Evolutionary conservation across 2,113 vertebrate species (phyloP).

Genomic region (Sceloporus tristichus): DNA sequence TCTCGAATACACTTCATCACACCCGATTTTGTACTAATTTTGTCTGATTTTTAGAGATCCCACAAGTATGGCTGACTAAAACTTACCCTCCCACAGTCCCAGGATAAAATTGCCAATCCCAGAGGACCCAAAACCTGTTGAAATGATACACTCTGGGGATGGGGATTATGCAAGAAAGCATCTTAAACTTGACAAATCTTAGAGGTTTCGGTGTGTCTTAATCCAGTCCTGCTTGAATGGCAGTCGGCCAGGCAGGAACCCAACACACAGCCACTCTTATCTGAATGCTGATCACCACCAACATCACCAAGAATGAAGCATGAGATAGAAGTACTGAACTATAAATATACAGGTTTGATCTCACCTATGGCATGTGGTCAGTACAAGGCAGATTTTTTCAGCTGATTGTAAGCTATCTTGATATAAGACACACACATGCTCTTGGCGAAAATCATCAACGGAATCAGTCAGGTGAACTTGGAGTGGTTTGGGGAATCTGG

Average conservation of each 20-base stretch:
- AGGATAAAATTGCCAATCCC: too few species aligned
- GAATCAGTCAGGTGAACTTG: constrained; percentile 1
- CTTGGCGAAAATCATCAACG: not conserved
- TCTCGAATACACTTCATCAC: too few species aligned
- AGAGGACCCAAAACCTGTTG: too few species aligned
- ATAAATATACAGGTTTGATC: not conserved
- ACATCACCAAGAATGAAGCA: not conserved
- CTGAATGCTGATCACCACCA: not conserved
- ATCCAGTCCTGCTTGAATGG: not conserved
- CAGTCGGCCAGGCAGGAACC: not conserved
- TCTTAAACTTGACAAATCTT: too few species aligned
- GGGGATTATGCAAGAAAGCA: too few species aligned
- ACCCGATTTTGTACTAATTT: too few species aligned
- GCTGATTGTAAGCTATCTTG: constrained; percentile 1
- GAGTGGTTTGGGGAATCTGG: not conserved
- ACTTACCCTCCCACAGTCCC: too few species aligned
- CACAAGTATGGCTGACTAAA: too few species aligned
- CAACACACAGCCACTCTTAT: not conserved
- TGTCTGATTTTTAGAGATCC: too few species aligned
- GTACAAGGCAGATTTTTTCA: not conserved
- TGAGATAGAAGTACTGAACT: not conserved
- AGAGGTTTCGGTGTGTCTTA: too few species aligned
- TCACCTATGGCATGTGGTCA: not conserved
- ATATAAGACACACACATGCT: not conserved
- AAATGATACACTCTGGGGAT: too few species aligned